Evolutionary conservation across 1,140 invertebrate species (phyloP).

Genomic region (Heliconius himera): DNA sequence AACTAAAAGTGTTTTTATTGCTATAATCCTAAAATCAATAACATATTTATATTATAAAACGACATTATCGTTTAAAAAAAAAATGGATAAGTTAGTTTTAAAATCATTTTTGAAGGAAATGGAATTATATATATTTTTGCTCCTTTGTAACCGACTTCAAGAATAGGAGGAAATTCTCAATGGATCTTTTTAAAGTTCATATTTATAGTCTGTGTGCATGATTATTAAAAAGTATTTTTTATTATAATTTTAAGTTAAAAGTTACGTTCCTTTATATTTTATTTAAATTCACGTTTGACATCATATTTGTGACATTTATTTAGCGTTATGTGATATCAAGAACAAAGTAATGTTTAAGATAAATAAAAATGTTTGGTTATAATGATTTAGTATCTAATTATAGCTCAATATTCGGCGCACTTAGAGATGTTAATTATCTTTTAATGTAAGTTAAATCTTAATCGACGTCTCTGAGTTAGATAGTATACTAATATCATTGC

Average conservation of each 20-base stretch:
- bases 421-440: neutral
- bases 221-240: neutral
- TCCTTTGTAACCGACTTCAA: too few relatives aligned
- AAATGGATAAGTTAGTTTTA: too few relatives aligned
- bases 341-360: neutral
- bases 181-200: too few relatives aligned
- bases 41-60: too few relatives aligned
- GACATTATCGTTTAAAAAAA: too few relatives aligned
- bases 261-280: neutral
- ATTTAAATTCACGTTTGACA: constrained; percentile 2
- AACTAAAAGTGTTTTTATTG: too few relatives aligned
- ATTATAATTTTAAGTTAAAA: neutral
- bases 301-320: constrained; percentile 18
- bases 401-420: neutral
- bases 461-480: neutral
- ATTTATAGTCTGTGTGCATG: neutral
- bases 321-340: constrained; percentile 16
- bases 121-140: too few relatives aligned
- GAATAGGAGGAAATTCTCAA: too few relatives aligned
- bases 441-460: too few relatives aligned
- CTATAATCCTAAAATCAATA: too few relatives aligned
- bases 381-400: neutral
- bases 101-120: too few relatives aligned
- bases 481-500: neutral
- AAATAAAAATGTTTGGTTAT: too few relatives aligned